These are phyloP conservation scores for Mycalesis mineus DNA, from an alignment of 2,888 invertebrate species.

Conservation along the genomic window DNA sequence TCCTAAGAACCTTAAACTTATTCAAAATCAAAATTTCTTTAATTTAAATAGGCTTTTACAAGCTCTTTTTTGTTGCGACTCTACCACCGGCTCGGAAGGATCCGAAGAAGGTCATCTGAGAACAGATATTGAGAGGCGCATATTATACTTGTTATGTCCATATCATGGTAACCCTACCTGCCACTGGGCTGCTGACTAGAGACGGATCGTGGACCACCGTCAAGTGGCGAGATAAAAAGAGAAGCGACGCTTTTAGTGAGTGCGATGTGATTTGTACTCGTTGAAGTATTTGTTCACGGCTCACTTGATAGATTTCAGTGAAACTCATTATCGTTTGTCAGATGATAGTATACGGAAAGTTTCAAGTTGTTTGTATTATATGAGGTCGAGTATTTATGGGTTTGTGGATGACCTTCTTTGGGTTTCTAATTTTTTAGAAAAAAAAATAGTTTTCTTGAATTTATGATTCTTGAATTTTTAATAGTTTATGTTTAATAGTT, in stretches of 20 bases:
- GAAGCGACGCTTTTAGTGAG: slow-evolving; percentile 25
- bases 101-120: no score
- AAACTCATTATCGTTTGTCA: not conserved
- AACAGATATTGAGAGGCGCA: no score
- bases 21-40: no score
- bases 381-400: not conserved
- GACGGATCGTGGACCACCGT: slow-evolving; percentile 26
- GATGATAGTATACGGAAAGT: not conserved
- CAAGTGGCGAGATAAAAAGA: slow-evolving; percentile 23
- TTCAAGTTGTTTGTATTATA: not conserved
- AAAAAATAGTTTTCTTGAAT: no score
- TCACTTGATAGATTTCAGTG: slow-evolving; percentile 7
- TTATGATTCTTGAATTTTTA: no score
- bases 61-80: no score
- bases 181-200: slow-evolving; percentile 19
- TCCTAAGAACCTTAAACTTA: no score
- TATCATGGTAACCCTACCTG: slow-evolving; percentile 17
- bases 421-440: no score
- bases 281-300: slow-evolving; percentile 25
- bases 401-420: not conserved
- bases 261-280: slow-evolving; percentile 21
- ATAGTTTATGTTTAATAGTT: no score
- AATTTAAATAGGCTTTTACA: no score
- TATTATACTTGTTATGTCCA: no score
- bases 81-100: no score